Base-by-base conservation (phyloP, 2,888 invertebrate genomes). In the Eupithecia abbreviata region DNA sequence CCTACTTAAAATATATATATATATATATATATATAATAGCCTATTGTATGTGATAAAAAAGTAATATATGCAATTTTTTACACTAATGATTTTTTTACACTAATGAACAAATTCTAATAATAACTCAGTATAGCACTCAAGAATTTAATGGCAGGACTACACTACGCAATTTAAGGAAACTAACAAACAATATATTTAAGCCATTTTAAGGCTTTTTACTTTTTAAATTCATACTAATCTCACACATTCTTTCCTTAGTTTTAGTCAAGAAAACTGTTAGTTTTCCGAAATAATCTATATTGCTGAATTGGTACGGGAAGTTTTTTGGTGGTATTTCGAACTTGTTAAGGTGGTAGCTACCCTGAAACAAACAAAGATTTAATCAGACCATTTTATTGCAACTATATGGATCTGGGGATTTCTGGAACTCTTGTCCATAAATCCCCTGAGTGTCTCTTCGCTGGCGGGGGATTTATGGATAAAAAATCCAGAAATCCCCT, bases 251-350 rank as follows among this genome's bases (percentile, higher is more conserved):
- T 67, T 80, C 81, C 30, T 78, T 78, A 0, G 80, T 79, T n/a
- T 18, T 70, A 7, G 77, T 73, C 7, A 72, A n/a, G 15, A 74
- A 79, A 1, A 75, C 1, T 0, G 9, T 12, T 10, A 49, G 4
- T 71, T 71, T 78, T 13, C 42, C 71, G n/a, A 7, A 12, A 72
- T 82, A 80, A 18, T 82, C 79, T 0, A 73, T 73, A 47, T 79
- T 75, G 55, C 51, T 75, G 18, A 82, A 72, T 30, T 75, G 42
- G 1, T 80, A 47, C 2, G 81, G 82, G 58, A 81, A 79, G 51
- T 82, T 80, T 69, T 76, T 82, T n/a, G 82, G 82, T 12, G 82
- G 82, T 9, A 81, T 3, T 62, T 75, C 79, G 41, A 82, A 72
- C 42, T 73, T 73, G 2, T 4, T 62, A 10, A 78, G 3, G 47